Evolutionary conservation across 2,888 invertebrate genomes (phyloP).

Genomic region (Cinara cedri): DNA sequence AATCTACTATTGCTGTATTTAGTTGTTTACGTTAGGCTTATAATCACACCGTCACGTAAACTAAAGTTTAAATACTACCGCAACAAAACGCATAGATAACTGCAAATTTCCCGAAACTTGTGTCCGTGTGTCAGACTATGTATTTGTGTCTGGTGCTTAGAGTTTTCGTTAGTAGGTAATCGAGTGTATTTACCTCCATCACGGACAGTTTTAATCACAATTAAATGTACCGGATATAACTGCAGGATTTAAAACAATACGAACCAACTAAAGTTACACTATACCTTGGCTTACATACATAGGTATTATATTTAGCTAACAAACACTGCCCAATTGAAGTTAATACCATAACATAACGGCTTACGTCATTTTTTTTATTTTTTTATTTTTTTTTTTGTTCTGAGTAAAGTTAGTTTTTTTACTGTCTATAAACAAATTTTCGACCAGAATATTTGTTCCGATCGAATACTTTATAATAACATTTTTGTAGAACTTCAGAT

Average conservation of each 20-base stretch:
- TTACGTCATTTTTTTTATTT: no score
- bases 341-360: no score
- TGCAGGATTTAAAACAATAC: constrained; percentile 10
- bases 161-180: constrained; percentile 1
- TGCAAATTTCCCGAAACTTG: constrained; percentile 26
- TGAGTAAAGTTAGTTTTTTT: no score
- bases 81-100: not conserved
- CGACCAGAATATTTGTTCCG: no score
- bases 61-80: constrained; percentile 11
- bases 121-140: constrained; percentile 1
- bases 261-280: not conserved
- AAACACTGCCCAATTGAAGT: no score
- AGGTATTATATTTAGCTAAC: no score
- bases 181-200: not conserved
- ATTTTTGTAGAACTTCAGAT: no score
- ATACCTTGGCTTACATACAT: not conserved
- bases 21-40: not conserved
- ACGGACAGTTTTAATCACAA: constrained; percentile 14
- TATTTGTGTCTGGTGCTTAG: not conserved
- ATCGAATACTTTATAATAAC: no score
- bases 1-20: no score
- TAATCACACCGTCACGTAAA: constrained; percentile 2
- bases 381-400: no score
- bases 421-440: no score
- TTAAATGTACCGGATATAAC: constrained; percentile 1